Base-by-base conservation (phyloP, 2,113 vertebrate genomes). In the Bufo gargarizans region DNA sequence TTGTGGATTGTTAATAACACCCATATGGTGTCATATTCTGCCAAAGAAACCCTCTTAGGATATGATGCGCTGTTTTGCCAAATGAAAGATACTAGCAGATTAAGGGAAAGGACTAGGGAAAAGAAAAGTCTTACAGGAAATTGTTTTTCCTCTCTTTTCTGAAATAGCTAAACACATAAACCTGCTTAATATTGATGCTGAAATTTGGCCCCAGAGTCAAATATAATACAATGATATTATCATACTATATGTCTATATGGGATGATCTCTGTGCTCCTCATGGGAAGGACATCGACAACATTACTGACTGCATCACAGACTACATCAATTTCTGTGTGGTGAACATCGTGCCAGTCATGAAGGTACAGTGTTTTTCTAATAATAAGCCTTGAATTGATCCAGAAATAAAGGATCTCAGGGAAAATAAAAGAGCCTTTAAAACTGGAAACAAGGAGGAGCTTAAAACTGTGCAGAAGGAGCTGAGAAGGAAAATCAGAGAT, bases 1-100 rank as follows among this genome's bases (percentile, higher is more conserved):
- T 92, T 94, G 88, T 13, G 33, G 81, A 92, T 94, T 93, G 81
- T 91, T 94, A 92, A 91, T 92, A 93, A 91, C 91, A 92, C 77
- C 79, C 56, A 83, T 91, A 91, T 93, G 92, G 92, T 92, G 92
- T 92, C 90, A 90, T 7, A 2, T 22, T 84, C 90, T 89, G 91
- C 80, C 89, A 93, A 93, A 89, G 33, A 56, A 82, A 92, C 4
- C 82, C 78, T 14, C 91, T 89, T 90, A 91, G 84, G 89, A 91
- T 90, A 90, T 90, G 86, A 91, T 87, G 69, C 91, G 81, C 81
- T 58, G 76, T 53, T 76, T 88, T 89, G 87, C 87, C 87, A 89
- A 89, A 89, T 67, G 72, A 84, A 61, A 89, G 59, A 74, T 78
- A 58, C 58, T 45, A 78, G 82, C 33, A 92, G 61, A 92, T 92